phyloP scores from a whole-genome alignment of 2,113 vertebrate genomes.

The Loxodonta africana region DNA sequence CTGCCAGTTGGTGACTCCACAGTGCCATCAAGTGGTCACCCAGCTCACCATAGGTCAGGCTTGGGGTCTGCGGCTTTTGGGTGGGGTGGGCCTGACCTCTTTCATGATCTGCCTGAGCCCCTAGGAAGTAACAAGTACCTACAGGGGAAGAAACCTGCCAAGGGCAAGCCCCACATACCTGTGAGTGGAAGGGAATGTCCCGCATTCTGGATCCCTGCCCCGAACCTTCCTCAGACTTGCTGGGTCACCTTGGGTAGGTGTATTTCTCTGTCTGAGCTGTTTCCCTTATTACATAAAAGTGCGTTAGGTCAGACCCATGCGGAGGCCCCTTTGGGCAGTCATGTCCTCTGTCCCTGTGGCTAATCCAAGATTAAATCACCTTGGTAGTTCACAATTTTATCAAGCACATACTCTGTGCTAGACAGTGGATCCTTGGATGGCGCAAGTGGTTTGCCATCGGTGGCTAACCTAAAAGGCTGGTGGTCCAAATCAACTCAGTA shows the following conservation, averaged over 20 bases:
- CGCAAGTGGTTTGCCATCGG: too few relatives aligned
- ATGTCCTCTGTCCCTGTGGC: accelerated
- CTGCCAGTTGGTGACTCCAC: constrained; percentile 47
- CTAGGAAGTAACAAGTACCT: accelerated
- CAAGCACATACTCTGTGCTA: neutral
- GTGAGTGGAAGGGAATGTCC: neutral
- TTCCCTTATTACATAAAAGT: neutral
- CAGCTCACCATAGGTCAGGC: neutral
- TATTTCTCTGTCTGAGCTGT: neutral
- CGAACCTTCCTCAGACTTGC: neutral
- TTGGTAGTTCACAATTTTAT: accelerated
- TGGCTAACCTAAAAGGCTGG: neutral
- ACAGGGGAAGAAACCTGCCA: neutral
- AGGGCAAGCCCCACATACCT: neutral
- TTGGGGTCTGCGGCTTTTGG: neutral
- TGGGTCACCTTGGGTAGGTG: neutral
- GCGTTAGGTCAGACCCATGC: neutral
- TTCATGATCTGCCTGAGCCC: neutral
- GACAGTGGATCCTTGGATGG: too few relatives aligned
- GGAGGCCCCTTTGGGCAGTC: accelerated
- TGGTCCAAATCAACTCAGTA: neutral
- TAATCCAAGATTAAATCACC: neutral
- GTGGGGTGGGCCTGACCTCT: neutral
- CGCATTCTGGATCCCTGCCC: too few relatives aligned
- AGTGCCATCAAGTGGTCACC: constrained; percentile 77